Evolutionary conservation across 1,140 invertebrate genomes (phyloP).

Genomic region (Ditylenchus dipsaci): DNA sequence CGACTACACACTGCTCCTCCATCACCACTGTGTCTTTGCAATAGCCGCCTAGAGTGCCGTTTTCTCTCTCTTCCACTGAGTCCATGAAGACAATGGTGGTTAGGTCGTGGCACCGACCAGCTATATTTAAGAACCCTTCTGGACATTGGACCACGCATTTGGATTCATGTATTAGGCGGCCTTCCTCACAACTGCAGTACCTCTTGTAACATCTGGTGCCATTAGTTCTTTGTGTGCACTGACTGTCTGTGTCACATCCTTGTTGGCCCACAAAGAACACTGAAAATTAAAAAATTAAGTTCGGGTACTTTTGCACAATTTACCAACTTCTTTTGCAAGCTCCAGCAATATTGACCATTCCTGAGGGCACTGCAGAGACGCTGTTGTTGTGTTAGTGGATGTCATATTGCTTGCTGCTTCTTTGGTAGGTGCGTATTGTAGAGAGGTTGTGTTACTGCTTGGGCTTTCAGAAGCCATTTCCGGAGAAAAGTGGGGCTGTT

Average conservation of each 20-base stretch:
- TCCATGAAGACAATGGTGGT: conserved; percentile 58
- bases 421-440: conserved; percentile 4
- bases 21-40: conserved; percentile 49
- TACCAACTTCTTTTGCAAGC: conserved; percentile 52
- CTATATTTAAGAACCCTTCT: conserved; percentile 57
- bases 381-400: too few relatives aligned
- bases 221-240: conserved; percentile 43
- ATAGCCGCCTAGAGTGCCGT: conserved; percentile 55
- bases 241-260: conserved; percentile 50
- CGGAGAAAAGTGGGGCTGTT: too few relatives aligned
- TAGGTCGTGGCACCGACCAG: conserved; percentile 55
- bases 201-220: conserved; percentile 39
- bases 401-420: neutral
- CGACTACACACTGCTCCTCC: conserved; percentile 50
- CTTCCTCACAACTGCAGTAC: conserved; percentile 48
- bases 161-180: conserved; percentile 48
- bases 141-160: conserved; percentile 51
- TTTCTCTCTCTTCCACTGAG: conserved; percentile 53
- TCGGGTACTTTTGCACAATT: neutral
- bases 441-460: neutral
- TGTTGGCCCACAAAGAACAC: conserved; percentile 51
- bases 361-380: conserved; percentile 29
- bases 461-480: too few relatives aligned
- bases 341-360: conserved; percentile 45
- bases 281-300: neutral